Evolutionary conservation across 2,888 invertebrate genomes (phyloP), one percentile per base, ranked within the genome.

Genomic region (Eupithecia exiguata): DNA sequence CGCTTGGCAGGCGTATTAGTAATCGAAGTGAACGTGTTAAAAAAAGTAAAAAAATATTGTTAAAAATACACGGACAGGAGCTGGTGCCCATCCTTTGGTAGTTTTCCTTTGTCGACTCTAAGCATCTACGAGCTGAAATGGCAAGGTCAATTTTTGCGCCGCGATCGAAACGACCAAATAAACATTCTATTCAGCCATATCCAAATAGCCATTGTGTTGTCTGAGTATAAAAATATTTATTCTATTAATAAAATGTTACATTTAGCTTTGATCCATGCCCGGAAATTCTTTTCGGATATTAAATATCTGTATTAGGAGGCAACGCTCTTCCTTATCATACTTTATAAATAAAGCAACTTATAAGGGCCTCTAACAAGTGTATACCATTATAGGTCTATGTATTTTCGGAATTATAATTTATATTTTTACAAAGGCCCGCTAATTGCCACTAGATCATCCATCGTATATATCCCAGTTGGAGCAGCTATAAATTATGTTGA

Each of bases 401-500:
- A 18, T 46, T 46, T 6, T 49, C n/a, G 9, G 7, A 9, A 35
- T 36, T 30, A 14, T 61, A 30, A 61, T 14, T 30, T 62, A 62
- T 30, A n/a, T 7, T 30, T 62, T 62, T 35, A 30, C 0, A 30
- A 36, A 35, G 18, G 9, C 5, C 35, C 35, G 7, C 35, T 35
- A 35, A 36, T 62, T 63, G 69, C 61, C 66, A 66, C 49, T 66
- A 63, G n/a, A 68, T 69, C 71, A 74, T 74, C 71, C 49, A 71
- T 71, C 66, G 71, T 25, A 63, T 53, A 68, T 43, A 40, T 18
- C 21, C 16, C 6, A 49, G 21, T 53, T 58, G 36, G 43, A 70
- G 16, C 43, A 68, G 30, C 73, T 36, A 71, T 75, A 71, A 75
- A 75, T 75, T 58, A 70, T 46, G 70, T 38, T n/a, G 49, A 38